phyloP scores from a whole-genome alignment of 2,888 invertebrate genomes.

The Anodontia alba region DNA sequence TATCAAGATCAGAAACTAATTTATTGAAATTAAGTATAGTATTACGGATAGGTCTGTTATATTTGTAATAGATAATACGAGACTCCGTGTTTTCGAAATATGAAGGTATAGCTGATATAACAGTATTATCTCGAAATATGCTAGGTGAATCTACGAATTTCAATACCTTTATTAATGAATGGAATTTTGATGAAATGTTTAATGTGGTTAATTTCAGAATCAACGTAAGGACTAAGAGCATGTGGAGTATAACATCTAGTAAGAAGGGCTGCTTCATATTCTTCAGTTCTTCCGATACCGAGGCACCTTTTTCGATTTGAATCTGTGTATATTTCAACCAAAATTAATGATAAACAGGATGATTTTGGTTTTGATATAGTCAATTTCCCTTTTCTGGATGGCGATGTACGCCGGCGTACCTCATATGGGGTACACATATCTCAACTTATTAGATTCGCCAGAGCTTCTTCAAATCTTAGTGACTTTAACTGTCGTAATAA shows the following conservation, averaged over 20 bases:
- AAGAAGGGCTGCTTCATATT: neutral
- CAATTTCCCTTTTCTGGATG: no score
- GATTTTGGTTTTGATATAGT: no score
- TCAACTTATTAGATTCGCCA: no score
- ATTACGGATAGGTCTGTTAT: neutral
- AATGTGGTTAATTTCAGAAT: neutral
- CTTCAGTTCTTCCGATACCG: no score
- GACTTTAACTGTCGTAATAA: no score
- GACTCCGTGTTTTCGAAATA: neutral
- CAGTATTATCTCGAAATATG: neutral
- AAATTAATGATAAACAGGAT: no score
- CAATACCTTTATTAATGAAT: conserved; percentile 10
- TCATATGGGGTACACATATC: no score
- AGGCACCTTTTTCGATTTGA: no score
- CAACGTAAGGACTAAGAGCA: neutral
- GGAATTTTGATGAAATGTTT: neutral
- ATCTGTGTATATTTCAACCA: no score
- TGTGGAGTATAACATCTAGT: neutral
- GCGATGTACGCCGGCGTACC: no score
- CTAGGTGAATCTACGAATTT: neutral
- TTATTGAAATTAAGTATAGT: neutral
- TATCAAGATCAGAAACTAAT: neutral
- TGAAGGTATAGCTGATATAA: neutral
- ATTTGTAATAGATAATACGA: neutral
- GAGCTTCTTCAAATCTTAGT: no score